Base-by-base conservation (phyloP, 1,140 invertebrate species). In the Magallana angulata region DNA sequence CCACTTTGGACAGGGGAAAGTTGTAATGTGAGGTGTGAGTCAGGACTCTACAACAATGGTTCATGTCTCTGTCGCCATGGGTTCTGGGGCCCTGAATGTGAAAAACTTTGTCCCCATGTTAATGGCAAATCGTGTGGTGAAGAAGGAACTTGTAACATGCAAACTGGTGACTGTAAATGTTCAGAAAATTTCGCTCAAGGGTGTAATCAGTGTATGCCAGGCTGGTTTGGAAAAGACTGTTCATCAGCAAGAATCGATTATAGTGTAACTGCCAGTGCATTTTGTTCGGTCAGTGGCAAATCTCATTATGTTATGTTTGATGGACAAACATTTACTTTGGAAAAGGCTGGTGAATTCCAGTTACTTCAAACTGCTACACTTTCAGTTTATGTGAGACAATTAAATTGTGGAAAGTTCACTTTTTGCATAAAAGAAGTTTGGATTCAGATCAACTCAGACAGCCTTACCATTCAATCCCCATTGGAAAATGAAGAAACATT, bases 221-320 rank as follows among this genome's bases (percentile, higher is more conserved):
- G 89, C 0, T 92, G 90, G 90, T 56, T 84, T 68, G 91, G 91
- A 57, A 18, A 48, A 56, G 89, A 91, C 84, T 92, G 91, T 16
- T 87, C 89, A 11, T 87, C 87, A 24, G 81, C 80, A 36, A 14
- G 59, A 24, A 83, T 82, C 18, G 16, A 57, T 16, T 71, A 80
- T 6, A 62, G 30, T 60, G 80, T 76, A 57, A 84, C 24, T 56
- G 48, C 80, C 11, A 85, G 64, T 1, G 80, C 71, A 82, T 84
- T 92, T 12, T 91, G 90, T 76, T 82, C 36, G 2, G 56, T 89
- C 7, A 91, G 82, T 87, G 89, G 91, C 9, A 64, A 88, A 30
- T 86, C 88, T 57, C 87, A 90, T 68, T 83, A 88, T 58, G 85
- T 89, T 64, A 90, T 91, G 88, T 91, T 92, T 89, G 91, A 92